Base-by-base conservation (phyloP, 2,113 vertebrate genomes). In the Morone chrysops region DNA sequence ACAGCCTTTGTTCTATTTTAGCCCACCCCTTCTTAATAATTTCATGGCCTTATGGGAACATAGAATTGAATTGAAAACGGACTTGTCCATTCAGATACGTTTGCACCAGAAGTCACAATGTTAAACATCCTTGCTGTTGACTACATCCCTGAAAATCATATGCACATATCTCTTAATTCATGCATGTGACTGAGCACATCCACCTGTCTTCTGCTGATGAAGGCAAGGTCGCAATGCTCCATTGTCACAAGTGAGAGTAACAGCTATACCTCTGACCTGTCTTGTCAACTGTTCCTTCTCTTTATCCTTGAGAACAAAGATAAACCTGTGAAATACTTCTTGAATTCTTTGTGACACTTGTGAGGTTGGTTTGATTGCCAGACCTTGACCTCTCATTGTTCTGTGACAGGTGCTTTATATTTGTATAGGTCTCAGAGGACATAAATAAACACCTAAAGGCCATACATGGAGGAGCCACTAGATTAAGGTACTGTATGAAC, bases 351-450 rank as follows among this genome's bases (percentile, higher is more conserved):
- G 43, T 68, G 66, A 63, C 75, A 76, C 69, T 77, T 81, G 61
- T 74, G 70, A 82, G 73, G 83, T 50, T 62, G 72, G 70, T 83
- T 70, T 59, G 70, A 63, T 66, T 70, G 51, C 51, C 40, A 68
- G 75, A 22, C 53, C 59, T 80, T 25, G 61, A 18, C 38, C 47
- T 78, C 31, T 78, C 25, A 17, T 57, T 69, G 53, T 67, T 45
- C 25, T n/a, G 36, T 65, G n/a, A 51, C 63, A 80, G 78, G 68
- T 80, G 78, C 22, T 65, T 31, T 20, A 43, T 57, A 25, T 41
- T 11, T 45, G n/a, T 71, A 12, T 71, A 45, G 7, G 40, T 51
- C 66, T 45, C n/a, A 57, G n/a, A 25, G 40, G 68, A 41, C 51
- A 56, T 41, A 70, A 70, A 70, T 70, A 70, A 70, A 70, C 50